Evolutionary conservation across 2,888 invertebrate genomes (phyloP), one percentile per base, ranked within the genome.

Genomic region (Trachelus tabidus): DNA sequence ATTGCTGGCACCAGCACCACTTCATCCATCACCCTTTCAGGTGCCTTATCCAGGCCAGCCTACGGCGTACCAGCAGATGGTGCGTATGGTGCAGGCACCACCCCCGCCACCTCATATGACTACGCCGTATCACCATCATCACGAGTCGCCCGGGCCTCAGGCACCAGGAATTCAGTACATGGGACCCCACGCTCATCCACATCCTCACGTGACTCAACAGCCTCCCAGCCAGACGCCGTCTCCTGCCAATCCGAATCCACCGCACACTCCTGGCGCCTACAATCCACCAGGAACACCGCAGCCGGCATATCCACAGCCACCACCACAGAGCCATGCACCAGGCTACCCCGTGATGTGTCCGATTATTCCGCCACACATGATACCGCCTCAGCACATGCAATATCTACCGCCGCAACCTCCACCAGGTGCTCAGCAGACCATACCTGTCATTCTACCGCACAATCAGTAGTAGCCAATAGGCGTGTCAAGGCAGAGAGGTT

Each of bases 1-100:
- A 6, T 93, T 98, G 79, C 92, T 97, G 86, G 96, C 97, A 69
- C 95, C 97, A 34, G 96, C 95, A 33, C 96, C 97, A 15, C 93
- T 97, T 89, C 95, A 95, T 89, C 95, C 93, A 84, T 95, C 93
- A 85, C 93, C 94, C 89, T 90, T 91, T 86, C 94, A 94, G 83
- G 94, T 94, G 92, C 94, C 94, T 87, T 95, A 94, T 90, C 93
- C 94, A 82, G 93, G 93, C 85, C 92, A 91, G 79, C 92, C 89
- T 86, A 93, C 93, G 79, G 87, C 91, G 76, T 92, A 92, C 85
- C 92, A 92, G 78, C 93, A 92, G 82, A 92, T 93, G 92, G 92
- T 93, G 84, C 92, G 92, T 85, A 90, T 91, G 88, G 90, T 91
- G 73, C 90, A 90, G 81, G 89, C 90, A 79, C 89, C 90, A 73